Evolutionary conservation across 2,113 vertebrate species (phyloP).

Genomic region (Haliaeetus leucogaster): DNA sequence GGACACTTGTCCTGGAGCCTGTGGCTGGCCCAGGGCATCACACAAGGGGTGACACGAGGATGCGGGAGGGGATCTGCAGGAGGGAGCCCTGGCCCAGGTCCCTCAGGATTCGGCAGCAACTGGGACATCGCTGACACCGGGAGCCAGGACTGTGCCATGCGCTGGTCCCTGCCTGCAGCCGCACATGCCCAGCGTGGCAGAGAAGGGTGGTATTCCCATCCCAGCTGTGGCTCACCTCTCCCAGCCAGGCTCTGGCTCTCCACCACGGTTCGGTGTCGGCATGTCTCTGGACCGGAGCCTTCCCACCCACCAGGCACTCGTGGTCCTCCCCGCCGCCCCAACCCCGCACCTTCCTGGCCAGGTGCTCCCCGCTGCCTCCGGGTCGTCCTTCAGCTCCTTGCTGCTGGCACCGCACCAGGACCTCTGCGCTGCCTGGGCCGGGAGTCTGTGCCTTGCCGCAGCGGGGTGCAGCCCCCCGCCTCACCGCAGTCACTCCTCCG

Average conservation of each 20-base stretch:
- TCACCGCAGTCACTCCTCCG: background rate
- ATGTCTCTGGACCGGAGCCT: background rate
- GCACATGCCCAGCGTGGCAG: background rate
- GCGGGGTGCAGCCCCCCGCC: background rate
- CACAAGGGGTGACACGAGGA: background rate
- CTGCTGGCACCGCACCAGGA: rapidly evolving
- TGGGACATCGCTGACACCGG: rapidly evolving
- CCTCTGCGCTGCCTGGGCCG: background rate
- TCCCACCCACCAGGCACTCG: background rate
- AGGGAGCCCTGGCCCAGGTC: background rate
- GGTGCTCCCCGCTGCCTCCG: background rate
- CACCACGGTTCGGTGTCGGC: rapidly evolving
- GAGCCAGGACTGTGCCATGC: background rate
- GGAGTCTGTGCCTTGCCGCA: background rate
- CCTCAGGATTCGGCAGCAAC: background rate
- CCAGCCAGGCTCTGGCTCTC: background rate
- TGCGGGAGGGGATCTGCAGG: background rate
- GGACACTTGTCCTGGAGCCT: background rate
- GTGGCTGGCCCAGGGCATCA: background rate
- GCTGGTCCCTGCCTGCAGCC: background rate
- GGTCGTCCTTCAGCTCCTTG: background rate
- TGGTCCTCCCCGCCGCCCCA: background rate
- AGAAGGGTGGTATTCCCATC: background rate
- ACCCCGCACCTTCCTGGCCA: background rate
- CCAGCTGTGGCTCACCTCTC: background rate